These are phyloP conservation scores for Cacatua alba DNA, from an alignment of 2,113 vertebrate species.

Conservation along the genomic window DNA sequence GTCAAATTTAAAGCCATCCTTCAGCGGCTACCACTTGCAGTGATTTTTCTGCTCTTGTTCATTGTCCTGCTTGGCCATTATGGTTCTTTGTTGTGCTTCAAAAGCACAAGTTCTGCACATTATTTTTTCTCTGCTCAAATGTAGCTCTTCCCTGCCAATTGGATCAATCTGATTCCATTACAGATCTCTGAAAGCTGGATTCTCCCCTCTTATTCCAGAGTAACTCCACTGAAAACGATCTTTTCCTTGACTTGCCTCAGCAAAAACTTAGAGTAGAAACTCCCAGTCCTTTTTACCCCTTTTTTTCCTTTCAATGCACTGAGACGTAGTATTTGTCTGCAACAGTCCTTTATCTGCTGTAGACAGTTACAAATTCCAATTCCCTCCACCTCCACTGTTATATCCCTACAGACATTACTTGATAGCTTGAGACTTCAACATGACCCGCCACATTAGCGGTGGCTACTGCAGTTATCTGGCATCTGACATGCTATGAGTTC, in stretches of 20 bases:
- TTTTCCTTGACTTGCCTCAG: conserved; percentile 3
- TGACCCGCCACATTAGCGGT: background rate
- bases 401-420: background rate
- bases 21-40: conserved; percentile 32
- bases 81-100: conserved; percentile 58
- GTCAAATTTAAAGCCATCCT: conserved; percentile 35
- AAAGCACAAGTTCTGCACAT: conserved; percentile 16
- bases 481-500: background rate
- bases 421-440: background rate
- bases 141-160: conserved; percentile 33
- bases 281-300: background rate
- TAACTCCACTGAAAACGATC: conserved; percentile 23
- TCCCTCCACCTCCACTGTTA: background rate
- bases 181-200: conserved; percentile 29
- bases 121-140: conserved; percentile 18
- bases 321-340: background rate
- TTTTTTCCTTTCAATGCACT: background rate
- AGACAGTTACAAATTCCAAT: background rate
- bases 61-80: conserved; percentile 52
- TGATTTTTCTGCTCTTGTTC: conserved; percentile 51
- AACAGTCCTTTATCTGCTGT: background rate
- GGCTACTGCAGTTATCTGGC: background rate
- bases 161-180: conserved; percentile 62
- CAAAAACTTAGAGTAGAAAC: background rate
- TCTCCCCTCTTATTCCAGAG: background rate